Base-by-base conservation (phyloP, 2,888 invertebrate species). In the Drepana falcataria region DNA sequence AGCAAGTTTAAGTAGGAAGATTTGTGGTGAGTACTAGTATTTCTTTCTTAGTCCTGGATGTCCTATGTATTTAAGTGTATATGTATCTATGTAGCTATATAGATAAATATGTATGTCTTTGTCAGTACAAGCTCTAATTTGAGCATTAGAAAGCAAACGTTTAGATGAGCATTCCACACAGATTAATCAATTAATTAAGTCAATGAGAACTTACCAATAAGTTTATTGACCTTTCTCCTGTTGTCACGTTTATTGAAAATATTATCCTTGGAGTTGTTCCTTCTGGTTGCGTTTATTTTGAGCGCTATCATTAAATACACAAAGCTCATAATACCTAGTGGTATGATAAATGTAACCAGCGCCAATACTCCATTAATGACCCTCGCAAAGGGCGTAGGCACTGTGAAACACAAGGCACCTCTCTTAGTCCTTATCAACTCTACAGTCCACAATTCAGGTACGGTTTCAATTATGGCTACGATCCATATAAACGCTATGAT, bases 251-350 rank as follows among this genome's bases (percentile, higher is more conserved):
- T 77, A 49, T 84, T 84, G 53, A 83, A 85, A 3, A 78, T 69
- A 35, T 73, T 73, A 48, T 68, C 71, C 9, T 64, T 66, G 1
- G 66, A 59, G 52, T 69, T 74, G 4, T 57, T 64, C 48, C 65
- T 75, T 53, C 77, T 75, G 49, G 61, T 69, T 33, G 60, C 55
- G 49, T 77, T 77, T 35, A 85, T 73, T 71, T 82, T 81, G 33
- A 77, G 68, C 5, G 79, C 80, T 33, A 85, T 83, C 77, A 77
- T 81, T 2, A 64, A 63, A 48, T 85, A 84, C 4, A 83, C 76
- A 53, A 78, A 80, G 34, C 70, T 61, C 81, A 85, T 81, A 21
- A 82, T 80, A 4, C 57, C 64, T 3, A 84, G 65, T 3, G 84
- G 84, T 47, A 84, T 64, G 0, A 80, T 58, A 35, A 82, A 85